Evolutionary conservation across 2,888 invertebrate genomes (phyloP).

Genomic region (Elysia crispata): DNA sequence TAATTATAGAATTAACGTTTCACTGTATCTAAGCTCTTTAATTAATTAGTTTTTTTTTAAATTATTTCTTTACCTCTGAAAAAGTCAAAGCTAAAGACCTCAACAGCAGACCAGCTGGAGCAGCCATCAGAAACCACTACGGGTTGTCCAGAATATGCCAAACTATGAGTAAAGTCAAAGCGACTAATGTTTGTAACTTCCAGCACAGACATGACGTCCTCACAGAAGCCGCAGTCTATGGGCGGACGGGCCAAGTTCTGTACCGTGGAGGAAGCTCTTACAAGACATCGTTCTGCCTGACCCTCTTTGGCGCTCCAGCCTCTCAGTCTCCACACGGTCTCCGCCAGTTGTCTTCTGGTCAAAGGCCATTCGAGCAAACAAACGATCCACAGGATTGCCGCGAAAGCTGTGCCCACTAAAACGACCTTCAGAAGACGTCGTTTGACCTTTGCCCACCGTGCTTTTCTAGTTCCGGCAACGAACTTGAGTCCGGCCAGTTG

Average conservation of each 20-base stretch:
- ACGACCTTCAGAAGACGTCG: neutral
- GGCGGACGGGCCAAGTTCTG: conserved; percentile 84
- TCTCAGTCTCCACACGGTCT: conserved; percentile 57
- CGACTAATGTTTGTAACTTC: conserved; percentile 84
- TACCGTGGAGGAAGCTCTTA: conserved; percentile 58
- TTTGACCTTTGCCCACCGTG: conserved; percentile 14
- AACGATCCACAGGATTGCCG: conserved; percentile 42
- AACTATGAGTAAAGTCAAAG: conserved; percentile 85
- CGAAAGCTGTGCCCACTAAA: neutral
- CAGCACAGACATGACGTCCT: conserved; percentile 82
- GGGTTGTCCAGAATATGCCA: conserved; percentile 87
- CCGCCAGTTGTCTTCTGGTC: conserved; percentile 52
- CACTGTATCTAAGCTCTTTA: too few species aligned
- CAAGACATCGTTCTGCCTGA: conserved; percentile 61
- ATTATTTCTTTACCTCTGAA: conserved; percentile 80
- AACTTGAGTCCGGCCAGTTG: conserved; percentile 60
- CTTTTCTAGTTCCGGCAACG: conserved; percentile 52
- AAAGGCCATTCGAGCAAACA: conserved; percentile 66
- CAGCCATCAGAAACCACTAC: conserved; percentile 92
- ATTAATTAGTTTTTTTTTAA: neutral
- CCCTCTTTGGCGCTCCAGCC: conserved; percentile 53
- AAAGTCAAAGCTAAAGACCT: conserved; percentile 88
- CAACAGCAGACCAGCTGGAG: conserved; percentile 87
- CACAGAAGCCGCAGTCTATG: conserved; percentile 88
- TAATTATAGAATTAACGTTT: too few species aligned